phyloP scores from a whole-genome alignment of 2,888 invertebrate genomes.

The Anthoptus insignis region DNA sequence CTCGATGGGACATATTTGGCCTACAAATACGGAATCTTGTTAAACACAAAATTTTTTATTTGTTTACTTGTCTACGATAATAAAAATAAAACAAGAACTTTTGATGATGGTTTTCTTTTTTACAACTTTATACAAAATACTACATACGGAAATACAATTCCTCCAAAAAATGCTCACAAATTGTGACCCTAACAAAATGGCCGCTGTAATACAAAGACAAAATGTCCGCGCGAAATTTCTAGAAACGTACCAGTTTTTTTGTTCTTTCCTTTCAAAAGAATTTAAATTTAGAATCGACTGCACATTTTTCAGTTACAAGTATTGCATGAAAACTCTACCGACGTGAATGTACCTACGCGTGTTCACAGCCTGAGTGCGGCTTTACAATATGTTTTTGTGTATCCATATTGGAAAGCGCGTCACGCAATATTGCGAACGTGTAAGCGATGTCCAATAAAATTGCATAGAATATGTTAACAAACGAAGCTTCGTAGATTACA shows the following conservation, averaged over 20 bases:
- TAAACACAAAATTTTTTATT: no score
- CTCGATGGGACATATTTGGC: no score
- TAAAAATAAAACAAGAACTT: no score
- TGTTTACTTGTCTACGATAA: no score
- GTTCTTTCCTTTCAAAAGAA: slow-evolving; percentile 8
- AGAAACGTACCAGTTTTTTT: slow-evolving; percentile 14
- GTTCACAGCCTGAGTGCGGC: background rate
- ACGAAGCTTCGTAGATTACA: slow-evolving; percentile 5
- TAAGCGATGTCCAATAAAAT: slow-evolving; percentile 18
- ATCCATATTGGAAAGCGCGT: slow-evolving; percentile 23
- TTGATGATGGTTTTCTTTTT: no score
- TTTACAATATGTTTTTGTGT: slow-evolving; percentile 27
- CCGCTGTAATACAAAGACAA: background rate
- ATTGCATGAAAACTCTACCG: slow-evolving; percentile 14
- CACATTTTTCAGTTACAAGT: slow-evolving; percentile 13
- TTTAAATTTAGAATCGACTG: slow-evolving; percentile 31
- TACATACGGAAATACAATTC: no score
- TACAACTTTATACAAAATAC: no score
- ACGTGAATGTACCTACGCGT: background rate
- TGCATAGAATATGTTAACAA: slow-evolving; percentile 28
- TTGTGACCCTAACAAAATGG: slow-evolving; percentile 16
- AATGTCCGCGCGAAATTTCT: slow-evolving; percentile 13
- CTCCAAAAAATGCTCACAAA: background rate
- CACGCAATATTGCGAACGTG: slow-evolving; percentile 13
- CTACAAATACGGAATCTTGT: no score